Conservation (phyloP, 2,888 invertebrate genomes). For the Parapristionchus giblindavisi region DNA sequence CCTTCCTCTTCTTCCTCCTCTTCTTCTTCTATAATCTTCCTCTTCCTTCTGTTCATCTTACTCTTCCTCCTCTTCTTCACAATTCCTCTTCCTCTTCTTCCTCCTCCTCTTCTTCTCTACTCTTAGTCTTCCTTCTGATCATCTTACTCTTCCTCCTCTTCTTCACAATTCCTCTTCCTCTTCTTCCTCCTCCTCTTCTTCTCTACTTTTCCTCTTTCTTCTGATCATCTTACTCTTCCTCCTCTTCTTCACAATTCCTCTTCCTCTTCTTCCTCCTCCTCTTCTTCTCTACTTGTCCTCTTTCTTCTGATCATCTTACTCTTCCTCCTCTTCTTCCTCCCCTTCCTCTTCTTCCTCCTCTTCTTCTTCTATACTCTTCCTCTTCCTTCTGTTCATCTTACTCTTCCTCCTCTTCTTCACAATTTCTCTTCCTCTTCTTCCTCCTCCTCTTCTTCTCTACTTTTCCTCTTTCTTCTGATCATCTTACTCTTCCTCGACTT, state of each 20-base stretch:
- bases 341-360: not conserved
- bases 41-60: constrained; percentile 17
- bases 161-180: not conserved
- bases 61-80: not conserved
- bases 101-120: not conserved
- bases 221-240: not conserved
- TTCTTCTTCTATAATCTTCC: too few species aligned
- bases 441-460: too few species aligned
- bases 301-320: constrained; percentile 15
- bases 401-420: not conserved
- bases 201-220: constrained; percentile 20
- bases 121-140: not conserved
- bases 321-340: not conserved
- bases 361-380: not conserved
- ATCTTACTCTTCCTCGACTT: too few species aligned
- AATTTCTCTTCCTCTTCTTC: constrained; percentile 5
- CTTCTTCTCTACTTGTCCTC: not conserved
- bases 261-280: constrained; percentile 2
- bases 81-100: not conserved
- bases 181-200: not conserved
- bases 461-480: too few species aligned
- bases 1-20: too few species aligned
- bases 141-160: not conserved
- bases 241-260: not conserved
- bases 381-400: not conserved